Conservation (phyloP, 2,797 vertebrate species). For the Gymnopithys bicolor region DNA sequence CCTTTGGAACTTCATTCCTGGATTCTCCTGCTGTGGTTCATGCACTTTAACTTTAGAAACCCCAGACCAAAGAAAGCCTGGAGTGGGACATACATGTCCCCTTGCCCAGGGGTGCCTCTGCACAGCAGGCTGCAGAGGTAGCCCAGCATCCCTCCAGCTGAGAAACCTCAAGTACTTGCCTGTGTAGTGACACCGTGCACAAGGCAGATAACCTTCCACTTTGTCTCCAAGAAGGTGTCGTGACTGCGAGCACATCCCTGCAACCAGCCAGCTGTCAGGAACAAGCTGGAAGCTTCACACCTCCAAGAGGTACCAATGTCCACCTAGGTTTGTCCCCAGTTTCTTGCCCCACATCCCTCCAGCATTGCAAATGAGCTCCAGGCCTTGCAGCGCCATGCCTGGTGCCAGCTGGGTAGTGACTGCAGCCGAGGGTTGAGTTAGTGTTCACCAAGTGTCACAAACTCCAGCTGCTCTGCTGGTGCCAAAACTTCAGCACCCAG, state of each 20-base stretch:
- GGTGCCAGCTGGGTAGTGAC: neutral
- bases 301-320: neutral
- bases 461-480: neutral
- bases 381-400: neutral
- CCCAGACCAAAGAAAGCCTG: neutral
- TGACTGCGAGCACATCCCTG: neutral
- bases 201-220: neutral
- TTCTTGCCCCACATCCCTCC: neutral
- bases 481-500: neutral
- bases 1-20: neutral
- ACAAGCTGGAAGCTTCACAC: neutral
- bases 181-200: fast-evolving
- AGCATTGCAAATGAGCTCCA: neutral
- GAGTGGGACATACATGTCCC: fast-evolving
- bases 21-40: neutral
- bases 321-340: neutral
- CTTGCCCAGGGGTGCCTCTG: neutral
- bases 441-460: neutral
- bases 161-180: neutral
- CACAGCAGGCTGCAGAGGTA: neutral
- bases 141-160: neutral
- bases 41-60: neutral
- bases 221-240: neutral
- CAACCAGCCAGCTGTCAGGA: neutral
- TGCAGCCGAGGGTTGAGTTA: neutral